Base-by-base conservation (phyloP, 1,140 invertebrate species). In the Nomia melanderi region DNA sequence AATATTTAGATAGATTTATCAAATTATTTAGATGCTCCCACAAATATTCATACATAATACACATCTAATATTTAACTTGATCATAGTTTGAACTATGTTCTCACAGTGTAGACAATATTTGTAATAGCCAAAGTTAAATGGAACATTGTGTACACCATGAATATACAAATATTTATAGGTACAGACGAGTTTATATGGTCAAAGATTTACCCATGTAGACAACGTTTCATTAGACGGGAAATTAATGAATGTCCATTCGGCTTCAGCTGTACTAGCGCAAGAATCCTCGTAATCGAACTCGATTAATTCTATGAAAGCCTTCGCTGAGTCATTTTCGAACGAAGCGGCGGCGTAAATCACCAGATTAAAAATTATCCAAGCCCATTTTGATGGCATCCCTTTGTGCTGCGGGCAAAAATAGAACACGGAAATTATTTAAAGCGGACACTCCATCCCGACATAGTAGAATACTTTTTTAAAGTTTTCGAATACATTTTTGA, bases 271-370 rank as follows among this genome's bases (percentile, higher is more conserved):
- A n/a, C 73, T 70, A 9, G 74, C 50, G 67, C 91, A 92, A 14
- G 44, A 39, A 74, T 92, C 91, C 77, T 91, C 90, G 64, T 92
- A 92, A 0, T 84, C 87, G 39, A 88, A 75, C 47, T 89, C 87
- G 20, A 78, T 86, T 11, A 90, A 41, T n/a, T 88, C 81, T 50
- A 91, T 79, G 14, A 84, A 81, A 33, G 80, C 53, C 33, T 75
- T 57, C 2, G 29, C 25, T 17, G 76, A 27, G 6, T 60, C 50
- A 25, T 62, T 23, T 1, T 57, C 27, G 6, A 27, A 50, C 8
- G 81, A 56, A 1, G 53, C 65, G 12, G 33, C 8, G 29, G 36
- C 79, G 25, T 60, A 47, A 14, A 7, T 73, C 33, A 81, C 44
- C 8, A 78, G 29, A 78, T 77, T 79, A 63, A 87, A 54, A 59